phyloP scores from a whole-genome alignment of 1,140 invertebrate species.

The Drosophila repleta region DNA sequence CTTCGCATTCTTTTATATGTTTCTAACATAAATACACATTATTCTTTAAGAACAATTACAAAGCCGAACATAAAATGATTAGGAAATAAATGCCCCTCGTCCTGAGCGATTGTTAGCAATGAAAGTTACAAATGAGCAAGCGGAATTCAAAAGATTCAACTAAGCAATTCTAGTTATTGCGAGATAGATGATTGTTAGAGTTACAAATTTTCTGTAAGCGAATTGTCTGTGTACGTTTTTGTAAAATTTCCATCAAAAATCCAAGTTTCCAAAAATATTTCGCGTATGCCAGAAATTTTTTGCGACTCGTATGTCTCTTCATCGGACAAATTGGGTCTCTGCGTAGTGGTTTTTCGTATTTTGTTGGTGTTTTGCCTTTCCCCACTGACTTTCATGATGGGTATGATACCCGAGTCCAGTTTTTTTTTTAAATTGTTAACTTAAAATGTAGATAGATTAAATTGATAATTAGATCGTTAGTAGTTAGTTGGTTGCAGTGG shows the following conservation, averaged over 20 bases:
- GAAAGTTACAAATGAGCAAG: background rate
- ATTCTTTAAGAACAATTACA: background rate
- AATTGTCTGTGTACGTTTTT: constrained; percentile 29
- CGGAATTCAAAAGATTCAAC: background rate
- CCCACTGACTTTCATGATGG: constrained; percentile 57
- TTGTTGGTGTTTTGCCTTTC: constrained; percentile 37
- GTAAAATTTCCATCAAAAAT: constrained; percentile 43
- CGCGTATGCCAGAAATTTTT: constrained; percentile 35
- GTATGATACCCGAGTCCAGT: constrained; percentile 39
- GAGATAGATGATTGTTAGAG: constrained; percentile 8
- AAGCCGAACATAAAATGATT: background rate
- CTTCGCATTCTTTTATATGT: background rate
- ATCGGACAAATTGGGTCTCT: constrained; percentile 22
- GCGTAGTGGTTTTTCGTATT: constrained; percentile 29
- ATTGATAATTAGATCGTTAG: constrained; percentile 24
- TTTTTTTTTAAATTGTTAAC: constrained; percentile 37
- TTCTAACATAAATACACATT: background rate
- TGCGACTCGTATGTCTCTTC: constrained; percentile 7
- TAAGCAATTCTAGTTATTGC: background rate
- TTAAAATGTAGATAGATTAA: constrained; percentile 39
- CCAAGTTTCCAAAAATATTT: constrained; percentile 65
- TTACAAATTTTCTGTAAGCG: constrained; percentile 11
- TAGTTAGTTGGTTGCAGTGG: background rate
- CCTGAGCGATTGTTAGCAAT: background rate
- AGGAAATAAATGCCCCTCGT: background rate